These are phyloP conservation scores for Spongilla lacustris DNA, from an alignment of 37 sponge, comb jelly and placozoan genomes.

Conservation along the genomic window DNA sequence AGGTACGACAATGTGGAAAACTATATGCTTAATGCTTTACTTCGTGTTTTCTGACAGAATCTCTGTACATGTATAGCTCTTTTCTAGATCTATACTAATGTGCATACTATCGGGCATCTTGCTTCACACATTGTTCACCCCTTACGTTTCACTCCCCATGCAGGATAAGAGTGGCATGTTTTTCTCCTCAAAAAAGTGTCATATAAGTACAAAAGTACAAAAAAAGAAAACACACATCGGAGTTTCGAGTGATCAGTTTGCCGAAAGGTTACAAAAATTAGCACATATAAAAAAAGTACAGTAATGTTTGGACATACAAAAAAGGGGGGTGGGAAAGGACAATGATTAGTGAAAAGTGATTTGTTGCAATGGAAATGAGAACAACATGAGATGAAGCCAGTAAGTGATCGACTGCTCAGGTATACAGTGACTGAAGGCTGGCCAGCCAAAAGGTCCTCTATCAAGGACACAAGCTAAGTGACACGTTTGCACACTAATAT, in stretches of 20 bases:
- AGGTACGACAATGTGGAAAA: too few relatives aligned
- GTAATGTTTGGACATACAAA: neutral
- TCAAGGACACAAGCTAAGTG: neutral
- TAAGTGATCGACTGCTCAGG: neutral
- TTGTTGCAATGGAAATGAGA: neutral
- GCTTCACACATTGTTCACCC: too few relatives aligned
- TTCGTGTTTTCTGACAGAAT: too few relatives aligned
- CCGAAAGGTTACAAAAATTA: neutral
- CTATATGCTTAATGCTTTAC: too few relatives aligned
- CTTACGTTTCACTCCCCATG: too few relatives aligned
- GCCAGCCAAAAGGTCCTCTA: neutral
- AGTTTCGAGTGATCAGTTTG: neutral
- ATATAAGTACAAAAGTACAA: too few relatives aligned
- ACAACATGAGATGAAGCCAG: neutral
- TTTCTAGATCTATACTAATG: too few relatives aligned
- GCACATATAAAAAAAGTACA: neutral
- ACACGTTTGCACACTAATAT: neutral
- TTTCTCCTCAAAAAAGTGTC: too few relatives aligned
- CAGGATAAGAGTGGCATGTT: too few relatives aligned
- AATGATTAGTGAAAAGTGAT: neutral
- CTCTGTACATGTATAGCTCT: too few relatives aligned
- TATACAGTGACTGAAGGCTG: neutral
- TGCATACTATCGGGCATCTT: too few relatives aligned
- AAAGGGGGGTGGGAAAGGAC: neutral
- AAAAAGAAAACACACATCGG: neutral